phyloP scores from a whole-genome alignment of 2,888 invertebrate species.

The Diloba caeruleocephala region DNA sequence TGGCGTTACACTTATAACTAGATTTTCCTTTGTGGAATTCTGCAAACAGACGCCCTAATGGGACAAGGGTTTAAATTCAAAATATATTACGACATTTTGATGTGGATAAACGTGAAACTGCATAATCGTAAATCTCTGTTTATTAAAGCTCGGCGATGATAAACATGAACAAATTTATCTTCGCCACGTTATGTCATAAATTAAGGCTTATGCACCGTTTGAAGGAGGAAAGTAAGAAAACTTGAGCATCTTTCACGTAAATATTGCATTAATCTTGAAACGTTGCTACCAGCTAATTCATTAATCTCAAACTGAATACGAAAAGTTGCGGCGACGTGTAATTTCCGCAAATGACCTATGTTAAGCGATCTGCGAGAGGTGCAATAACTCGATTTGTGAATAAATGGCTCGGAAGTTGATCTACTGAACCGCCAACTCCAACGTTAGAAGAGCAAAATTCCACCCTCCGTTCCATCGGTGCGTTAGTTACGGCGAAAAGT shows the following conservation, averaged over 20 bases:
- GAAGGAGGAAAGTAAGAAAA: slow-evolving; percentile 75
- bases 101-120: slow-evolving; percentile 66
- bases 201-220: slow-evolving; percentile 73
- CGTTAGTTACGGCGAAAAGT: slow-evolving; percentile 68
- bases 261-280: slow-evolving; percentile 66
- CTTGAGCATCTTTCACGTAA: slow-evolving; percentile 65
- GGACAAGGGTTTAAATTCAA: slow-evolving; percentile 80
- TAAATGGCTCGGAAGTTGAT: slow-evolving; percentile 87
- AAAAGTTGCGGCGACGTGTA: slow-evolving; percentile 69
- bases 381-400: slow-evolving; percentile 87
- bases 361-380: slow-evolving; percentile 82
- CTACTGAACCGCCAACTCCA: slow-evolving; percentile 70
- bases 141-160: slow-evolving; percentile 71
- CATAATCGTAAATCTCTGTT: slow-evolving; percentile 64
- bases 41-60: slow-evolving; percentile 77
- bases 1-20: slow-evolving; percentile 81
- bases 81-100: slow-evolving; percentile 73
- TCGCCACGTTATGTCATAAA: slow-evolving; percentile 74
- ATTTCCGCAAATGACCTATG: slow-evolving; percentile 84
- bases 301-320: slow-evolving; percentile 61
- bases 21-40: slow-evolving; percentile 83
- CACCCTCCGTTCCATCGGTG: slow-evolving; percentile 74
- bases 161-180: slow-evolving; percentile 76
- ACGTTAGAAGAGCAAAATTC: slow-evolving; percentile 72
- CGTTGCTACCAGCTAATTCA: slow-evolving; percentile 53